Conservation (phyloP, 92 coral and sea anemone species). For the Phenganax stokvisi region DNA sequence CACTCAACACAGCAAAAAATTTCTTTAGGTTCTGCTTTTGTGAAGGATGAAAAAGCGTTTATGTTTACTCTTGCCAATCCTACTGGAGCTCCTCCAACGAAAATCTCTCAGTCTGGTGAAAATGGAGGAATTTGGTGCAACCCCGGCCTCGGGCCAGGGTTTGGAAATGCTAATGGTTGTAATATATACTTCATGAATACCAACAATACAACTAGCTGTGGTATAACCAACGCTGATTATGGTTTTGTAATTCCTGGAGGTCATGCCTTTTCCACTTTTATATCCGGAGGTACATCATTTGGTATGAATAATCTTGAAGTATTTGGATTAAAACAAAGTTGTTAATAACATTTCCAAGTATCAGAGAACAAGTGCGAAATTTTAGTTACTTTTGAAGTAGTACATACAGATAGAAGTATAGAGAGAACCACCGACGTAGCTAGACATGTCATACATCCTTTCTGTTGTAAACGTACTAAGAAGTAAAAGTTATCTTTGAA, state of each 20-base stretch:
- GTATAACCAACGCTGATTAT: background rate
- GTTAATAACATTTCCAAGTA: background rate
- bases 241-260: background rate
- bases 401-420: no score
- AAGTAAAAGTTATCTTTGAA: no score
- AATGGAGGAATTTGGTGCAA: background rate
- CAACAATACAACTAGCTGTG: background rate
- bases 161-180: background rate
- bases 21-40: background rate
- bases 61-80: background rate
- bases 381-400: no score
- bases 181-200: background rate
- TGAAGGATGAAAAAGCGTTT: conserved; percentile 7
- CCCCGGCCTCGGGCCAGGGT: background rate
- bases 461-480: no score
- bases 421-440: no score
- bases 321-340: background rate
- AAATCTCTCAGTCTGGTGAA: background rate
- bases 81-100: conserved; percentile 11
- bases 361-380: no score
- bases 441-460: no score
- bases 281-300: background rate
- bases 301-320: background rate
- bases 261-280: background rate
- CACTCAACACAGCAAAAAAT: no score